Evolutionary conservation across 1,140 invertebrate species (phyloP), one percentile per base, ranked within the genome.

Genomic region (Hycleus cichorii): DNA sequence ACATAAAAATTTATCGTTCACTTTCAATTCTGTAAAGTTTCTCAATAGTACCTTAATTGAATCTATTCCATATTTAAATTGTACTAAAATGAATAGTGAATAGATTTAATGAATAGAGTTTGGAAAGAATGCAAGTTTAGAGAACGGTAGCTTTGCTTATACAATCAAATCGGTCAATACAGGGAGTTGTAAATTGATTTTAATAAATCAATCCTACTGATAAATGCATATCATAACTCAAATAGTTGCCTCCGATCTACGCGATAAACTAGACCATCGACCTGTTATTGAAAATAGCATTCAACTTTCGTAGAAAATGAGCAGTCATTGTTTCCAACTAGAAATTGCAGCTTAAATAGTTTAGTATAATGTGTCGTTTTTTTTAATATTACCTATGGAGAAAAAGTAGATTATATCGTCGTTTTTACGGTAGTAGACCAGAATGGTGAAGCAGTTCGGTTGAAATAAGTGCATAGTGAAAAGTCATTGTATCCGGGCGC

Each of bases 221-320:
- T 53, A 53, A 53, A 53, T 53, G 42, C 24, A 45, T 45, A 53
- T 53, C 51, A 46, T 53, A 53, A 53, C 51, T 53, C 51, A 53
- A 53, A 53, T 52, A 52, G 50, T 52, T 52, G 43, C 50, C 50
- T 52, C 50, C 43, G 50, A 52, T 52, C 50, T 53, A 8, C n/a
- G n/a, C 51, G 51, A 53, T 53, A 53, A 53, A 45, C 9, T 45
- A 45, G 51, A 32, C n/a, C 40, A 52, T n/a, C 42, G 9, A 38
- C 7, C 47, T 10, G 48, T 49, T 18, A 25, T 52, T 44, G 32
- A 52, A 52, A 44, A 43, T 43, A 49, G 18, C 1, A 18, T 18
- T 18, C 18, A 18, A 18, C 26, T 49, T 49, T 44, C 18, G 6
- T 39, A 49, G 11, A 18, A 49, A 49, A 53, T 53, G 50, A 53